These are phyloP conservation scores for Pongo pygmaeus DNA, from an alignment of 2,113 vertebrate genomes.

Conservation along the genomic window DNA sequence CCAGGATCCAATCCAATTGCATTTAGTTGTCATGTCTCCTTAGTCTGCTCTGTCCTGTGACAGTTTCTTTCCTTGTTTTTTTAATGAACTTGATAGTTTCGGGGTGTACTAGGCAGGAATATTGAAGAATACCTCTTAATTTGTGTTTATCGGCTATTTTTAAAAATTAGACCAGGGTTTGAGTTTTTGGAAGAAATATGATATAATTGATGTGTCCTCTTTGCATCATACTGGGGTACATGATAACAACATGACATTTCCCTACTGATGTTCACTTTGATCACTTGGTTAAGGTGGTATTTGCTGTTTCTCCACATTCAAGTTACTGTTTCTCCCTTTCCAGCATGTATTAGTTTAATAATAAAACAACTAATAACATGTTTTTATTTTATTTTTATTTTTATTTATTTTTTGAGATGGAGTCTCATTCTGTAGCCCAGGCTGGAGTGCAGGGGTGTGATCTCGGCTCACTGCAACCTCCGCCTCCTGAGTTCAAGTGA, in stretches of 20 bases:
- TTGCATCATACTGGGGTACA: not conserved
- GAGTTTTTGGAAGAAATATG: not conserved
- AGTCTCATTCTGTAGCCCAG: no score
- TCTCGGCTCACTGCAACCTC: no score
- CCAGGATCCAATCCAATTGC: not conserved
- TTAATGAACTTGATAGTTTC: slow-evolving; percentile 8
- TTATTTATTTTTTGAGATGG: no score
- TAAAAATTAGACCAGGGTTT: not conserved
- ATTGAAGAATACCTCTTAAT: not conserved
- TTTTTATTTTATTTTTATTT: not conserved
- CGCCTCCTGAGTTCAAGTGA: no score
- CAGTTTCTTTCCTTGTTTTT: not conserved
- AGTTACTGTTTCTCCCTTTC: not conserved
- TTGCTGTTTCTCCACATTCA: not conserved
- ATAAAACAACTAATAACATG: not conserved
- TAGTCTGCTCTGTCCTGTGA: not conserved
- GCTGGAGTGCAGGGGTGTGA: no score
- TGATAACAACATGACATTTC: not conserved
- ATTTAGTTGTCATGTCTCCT: not conserved
- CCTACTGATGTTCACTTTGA: not conserved
- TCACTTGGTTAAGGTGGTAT: not conserved
- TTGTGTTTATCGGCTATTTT: slow-evolving; percentile 32
- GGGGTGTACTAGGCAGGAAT: not conserved
- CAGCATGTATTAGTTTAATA: not conserved
- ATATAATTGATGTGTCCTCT: not conserved